These are phyloP conservation scores for Craseonycteris thonglongyai DNA, from an alignment of 2,113 vertebrate genomes.

Conservation along the genomic window DNA sequence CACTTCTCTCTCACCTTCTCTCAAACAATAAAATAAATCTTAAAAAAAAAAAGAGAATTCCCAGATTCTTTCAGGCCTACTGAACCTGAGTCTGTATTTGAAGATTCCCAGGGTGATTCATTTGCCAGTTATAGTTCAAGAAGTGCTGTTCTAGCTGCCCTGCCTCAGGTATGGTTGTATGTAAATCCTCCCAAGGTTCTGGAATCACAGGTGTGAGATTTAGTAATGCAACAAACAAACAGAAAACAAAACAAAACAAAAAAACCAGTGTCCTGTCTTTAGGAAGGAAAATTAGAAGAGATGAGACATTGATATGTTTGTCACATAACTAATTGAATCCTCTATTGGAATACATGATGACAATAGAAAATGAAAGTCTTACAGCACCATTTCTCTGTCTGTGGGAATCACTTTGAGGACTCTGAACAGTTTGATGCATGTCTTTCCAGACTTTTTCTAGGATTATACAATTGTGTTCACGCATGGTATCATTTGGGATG, in stretches of 20 bases:
- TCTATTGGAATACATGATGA: not conserved
- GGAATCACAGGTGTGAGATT: not conserved
- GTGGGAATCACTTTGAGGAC: not conserved
- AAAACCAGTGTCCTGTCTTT: not conserved
- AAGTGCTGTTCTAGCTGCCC: not conserved
- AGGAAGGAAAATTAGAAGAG: not conserved
- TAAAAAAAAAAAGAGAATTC: no score
- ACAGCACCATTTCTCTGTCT: not conserved
- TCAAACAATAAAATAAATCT: no score
- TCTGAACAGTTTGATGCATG: not conserved
- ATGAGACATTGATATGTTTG: not conserved
- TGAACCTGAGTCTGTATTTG: not conserved
- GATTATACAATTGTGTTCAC: not conserved
- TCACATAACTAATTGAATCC: not conserved
- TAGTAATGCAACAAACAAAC: not conserved
- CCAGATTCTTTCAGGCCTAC: not conserved
- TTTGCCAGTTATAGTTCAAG: not conserved
- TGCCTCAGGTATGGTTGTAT: not conserved
- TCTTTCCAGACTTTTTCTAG: not conserved
- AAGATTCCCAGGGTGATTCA: not conserved
- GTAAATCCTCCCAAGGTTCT: not conserved
- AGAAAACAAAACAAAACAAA: no score
- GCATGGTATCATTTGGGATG: not conserved
- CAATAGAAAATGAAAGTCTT: not conserved
- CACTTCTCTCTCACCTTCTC: no score